Conservation (phyloP, 1,140 invertebrate genomes). For the Sarcophaga peregrina region DNA sequence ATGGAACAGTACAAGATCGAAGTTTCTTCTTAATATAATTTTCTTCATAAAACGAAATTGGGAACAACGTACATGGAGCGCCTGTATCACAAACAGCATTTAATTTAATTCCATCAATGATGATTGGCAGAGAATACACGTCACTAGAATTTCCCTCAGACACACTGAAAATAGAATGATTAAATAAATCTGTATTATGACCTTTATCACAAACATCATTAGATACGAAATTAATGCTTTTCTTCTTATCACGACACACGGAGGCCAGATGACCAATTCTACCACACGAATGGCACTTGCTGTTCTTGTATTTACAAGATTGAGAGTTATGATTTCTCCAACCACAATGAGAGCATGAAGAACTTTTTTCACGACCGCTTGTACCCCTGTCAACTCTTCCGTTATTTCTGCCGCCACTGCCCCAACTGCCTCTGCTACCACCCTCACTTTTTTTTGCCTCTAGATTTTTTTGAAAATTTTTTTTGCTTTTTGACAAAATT, state of each 20-base stretch:
- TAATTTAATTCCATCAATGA: background rate
- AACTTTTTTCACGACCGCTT: background rate
- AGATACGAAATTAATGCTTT: background rate
- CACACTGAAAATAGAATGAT: background rate
- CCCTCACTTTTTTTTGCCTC: background rate
- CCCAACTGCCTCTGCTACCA: background rate
- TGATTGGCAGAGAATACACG: no score
- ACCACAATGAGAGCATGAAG: constrained; percentile 23
- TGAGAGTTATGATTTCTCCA: constrained; percentile 18
- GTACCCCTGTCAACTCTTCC: no score
- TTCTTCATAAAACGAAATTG: background rate
- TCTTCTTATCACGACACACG: constrained; percentile 9
- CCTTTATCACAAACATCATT: background rate
- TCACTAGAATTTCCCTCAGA: background rate
- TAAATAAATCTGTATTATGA: background rate
- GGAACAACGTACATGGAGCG: constrained; percentile 6
- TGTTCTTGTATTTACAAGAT: constrained; percentile 6
- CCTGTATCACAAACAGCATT: background rate
- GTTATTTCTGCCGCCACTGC: background rate
- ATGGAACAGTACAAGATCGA: background rate
- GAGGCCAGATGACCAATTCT: constrained; percentile 35
- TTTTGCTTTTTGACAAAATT: constrained; percentile 2
- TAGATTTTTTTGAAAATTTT: background rate
- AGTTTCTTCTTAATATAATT: background rate
- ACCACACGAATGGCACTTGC: constrained; percentile 20